Percentiles rank a stretch among this genome's conserved stretches.
Evolutionary conservation across 1,140 invertebrate genomes (phyloP).

Genomic region (Metaphire vulgaris): DNA sequence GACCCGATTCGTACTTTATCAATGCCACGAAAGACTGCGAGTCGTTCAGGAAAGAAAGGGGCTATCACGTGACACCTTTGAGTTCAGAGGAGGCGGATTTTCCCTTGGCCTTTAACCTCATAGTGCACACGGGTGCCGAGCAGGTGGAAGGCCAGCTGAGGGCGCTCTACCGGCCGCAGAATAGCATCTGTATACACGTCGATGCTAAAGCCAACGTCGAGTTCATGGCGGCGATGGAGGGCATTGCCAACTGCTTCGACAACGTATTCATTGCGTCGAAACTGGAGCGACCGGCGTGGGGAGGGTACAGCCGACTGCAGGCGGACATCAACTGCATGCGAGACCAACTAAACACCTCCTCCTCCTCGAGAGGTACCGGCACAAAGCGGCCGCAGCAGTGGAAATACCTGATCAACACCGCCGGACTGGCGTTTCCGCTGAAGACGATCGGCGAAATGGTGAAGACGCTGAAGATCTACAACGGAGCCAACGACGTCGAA

Average conservation of each 20-base stretch:
- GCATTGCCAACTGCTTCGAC: slow-evolving; percentile 35
- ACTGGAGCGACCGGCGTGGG: slow-evolving; percentile 35
- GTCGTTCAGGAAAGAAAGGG: too few species aligned
- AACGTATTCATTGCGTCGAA: slow-evolving; percentile 39
- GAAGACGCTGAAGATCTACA: slow-evolving; percentile 34
- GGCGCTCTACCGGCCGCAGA: slow-evolving; percentile 45
- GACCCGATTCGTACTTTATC: too few species aligned
- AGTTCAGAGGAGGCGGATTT: slow-evolving; percentile 35
- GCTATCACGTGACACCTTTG: slow-evolving; percentile 19
- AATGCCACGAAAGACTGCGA: too few species aligned
- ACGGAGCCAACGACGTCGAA: too few species aligned
- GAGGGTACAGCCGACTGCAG: slow-evolving; percentile 31
- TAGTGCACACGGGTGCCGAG: slow-evolving; percentile 40
- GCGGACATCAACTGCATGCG: slow-evolving; percentile 42
- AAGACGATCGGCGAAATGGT: slow-evolving; percentile 38
- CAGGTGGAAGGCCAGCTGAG: slow-evolving; percentile 40
- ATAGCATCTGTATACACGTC: slow-evolving; percentile 46
- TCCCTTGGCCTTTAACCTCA: slow-evolving; percentile 42
- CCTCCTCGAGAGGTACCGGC: too few species aligned
- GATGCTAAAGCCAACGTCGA: slow-evolving; percentile 34
- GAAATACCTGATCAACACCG: slow-evolving; percentile 39
- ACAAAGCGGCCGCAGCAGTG: slow-evolving; percentile 29
- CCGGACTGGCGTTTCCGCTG: slow-evolving; percentile 37
- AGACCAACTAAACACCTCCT: slow-evolving; percentile 31
- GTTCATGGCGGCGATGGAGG: slow-evolving; percentile 33